Conservation (phyloP, 2,888 invertebrate genomes). For the Drosophila falleni region DNA sequence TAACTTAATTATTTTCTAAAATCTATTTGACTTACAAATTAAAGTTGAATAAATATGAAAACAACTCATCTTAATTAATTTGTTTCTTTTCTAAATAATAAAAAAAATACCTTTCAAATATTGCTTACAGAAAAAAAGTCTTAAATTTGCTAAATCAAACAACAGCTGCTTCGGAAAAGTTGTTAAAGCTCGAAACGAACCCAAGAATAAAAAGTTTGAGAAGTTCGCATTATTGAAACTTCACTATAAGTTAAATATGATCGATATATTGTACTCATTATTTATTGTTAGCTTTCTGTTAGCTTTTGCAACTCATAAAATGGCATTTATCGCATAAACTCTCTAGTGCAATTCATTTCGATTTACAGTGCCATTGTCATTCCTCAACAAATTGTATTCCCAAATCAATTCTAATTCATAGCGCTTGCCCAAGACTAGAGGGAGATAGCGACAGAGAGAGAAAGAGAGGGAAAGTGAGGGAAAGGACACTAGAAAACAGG, state of each 20-base stretch:
- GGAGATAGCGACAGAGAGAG: constrained; percentile 3
- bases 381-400: constrained; percentile 16
- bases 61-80: too few relatives aligned
- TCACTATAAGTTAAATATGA: not conserved
- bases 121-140: too few relatives aligned
- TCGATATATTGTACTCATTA: constrained; percentile 3
- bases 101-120: too few relatives aligned
- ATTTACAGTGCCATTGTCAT: constrained; percentile 1
- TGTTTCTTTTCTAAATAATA: too few relatives aligned
- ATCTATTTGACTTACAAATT: too few relatives aligned
- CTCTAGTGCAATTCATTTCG: not conserved
- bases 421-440: constrained; percentile 9
- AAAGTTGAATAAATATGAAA: too few relatives aligned
- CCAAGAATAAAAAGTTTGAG: too few relatives aligned
- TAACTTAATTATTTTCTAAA: too few relatives aligned
- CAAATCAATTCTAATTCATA: constrained; percentile 29
- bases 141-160: too few relatives aligned
- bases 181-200: too few relatives aligned
- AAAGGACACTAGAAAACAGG: constrained; percentile 17
- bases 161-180: too few relatives aligned
- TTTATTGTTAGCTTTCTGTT: not conserved
- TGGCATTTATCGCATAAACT: constrained; percentile 20
- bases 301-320: constrained; percentile 9
- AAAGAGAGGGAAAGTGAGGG: not conserved
- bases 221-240: not conserved